Evolutionary conservation across 2,113 vertebrate species (phyloP).

Genomic region (Oreochromis aureus): DNA sequence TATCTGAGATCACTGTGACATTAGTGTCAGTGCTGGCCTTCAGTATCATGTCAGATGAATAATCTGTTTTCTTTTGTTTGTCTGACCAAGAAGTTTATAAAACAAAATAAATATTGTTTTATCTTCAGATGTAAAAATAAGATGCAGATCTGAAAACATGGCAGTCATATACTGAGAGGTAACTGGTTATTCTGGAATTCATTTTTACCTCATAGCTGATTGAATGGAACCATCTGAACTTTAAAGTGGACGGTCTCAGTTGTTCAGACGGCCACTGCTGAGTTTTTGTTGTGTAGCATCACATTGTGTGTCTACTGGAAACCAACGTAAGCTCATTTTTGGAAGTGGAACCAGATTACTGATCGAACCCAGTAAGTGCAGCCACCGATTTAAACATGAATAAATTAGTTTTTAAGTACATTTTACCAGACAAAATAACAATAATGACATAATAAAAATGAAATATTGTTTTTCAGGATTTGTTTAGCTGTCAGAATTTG

Average conservation of each 20-base stretch:
- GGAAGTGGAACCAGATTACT: not conserved
- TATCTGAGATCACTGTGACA: accelerated
- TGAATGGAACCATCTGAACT: accelerated
- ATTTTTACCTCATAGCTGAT: accelerated
- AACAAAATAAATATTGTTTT: accelerated
- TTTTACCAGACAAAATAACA: not conserved
- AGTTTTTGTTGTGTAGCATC: not conserved
- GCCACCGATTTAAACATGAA: accelerated
- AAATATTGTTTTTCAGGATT: not conserved
- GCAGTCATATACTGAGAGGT: not conserved
- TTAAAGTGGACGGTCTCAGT: not conserved
- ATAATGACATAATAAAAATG: not conserved
- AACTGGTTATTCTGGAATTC: accelerated
- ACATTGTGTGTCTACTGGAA: not conserved
- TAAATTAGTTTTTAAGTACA: not conserved
- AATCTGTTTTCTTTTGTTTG: not conserved
- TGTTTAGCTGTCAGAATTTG: too few species aligned
- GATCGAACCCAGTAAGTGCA: not conserved
- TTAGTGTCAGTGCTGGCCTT: accelerated
- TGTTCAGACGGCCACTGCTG: not conserved
- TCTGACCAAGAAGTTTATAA: not conserved
- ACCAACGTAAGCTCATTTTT: not conserved
- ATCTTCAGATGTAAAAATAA: not conserved
- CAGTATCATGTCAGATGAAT: not conserved
- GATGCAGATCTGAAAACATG: accelerated